A percentile compares a stretch with the other conserved stretches of the same genome.
These are phyloP conservation scores for Cossypha polioptera DNA, from an alignment of 2,797 vertebrate species.

Conservation along the genomic window DNA sequence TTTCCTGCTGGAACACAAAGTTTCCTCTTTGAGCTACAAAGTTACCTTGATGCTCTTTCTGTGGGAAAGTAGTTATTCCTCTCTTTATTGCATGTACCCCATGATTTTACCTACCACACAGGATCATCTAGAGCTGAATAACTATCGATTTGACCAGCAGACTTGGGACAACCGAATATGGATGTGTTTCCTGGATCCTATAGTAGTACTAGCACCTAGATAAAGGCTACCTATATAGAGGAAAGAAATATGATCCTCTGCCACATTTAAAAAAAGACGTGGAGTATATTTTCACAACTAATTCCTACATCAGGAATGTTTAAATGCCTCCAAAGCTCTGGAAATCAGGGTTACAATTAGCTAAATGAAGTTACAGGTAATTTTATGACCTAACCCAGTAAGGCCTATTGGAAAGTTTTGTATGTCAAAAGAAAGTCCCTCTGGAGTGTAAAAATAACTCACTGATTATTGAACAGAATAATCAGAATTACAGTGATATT, in stretches of 20 bases:
- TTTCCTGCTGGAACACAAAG: background rate
- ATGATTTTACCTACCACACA: background rate
- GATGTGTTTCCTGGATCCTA: background rate
- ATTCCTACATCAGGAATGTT: background rate
- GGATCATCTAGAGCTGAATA: background rate
- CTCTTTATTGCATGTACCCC: background rate
- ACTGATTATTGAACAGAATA: background rate
- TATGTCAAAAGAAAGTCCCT: background rate
- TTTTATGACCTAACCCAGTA: background rate
- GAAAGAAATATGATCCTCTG: background rate
- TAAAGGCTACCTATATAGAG: background rate
- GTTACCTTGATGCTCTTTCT: background rate
- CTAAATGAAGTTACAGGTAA: background rate
- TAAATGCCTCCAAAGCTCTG: background rate
- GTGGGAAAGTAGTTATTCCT: background rate
- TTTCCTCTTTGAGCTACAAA: background rate
- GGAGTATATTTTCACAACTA: background rate
- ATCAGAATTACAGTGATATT: background rate
- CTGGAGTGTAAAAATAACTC: background rate
- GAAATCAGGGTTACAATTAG: background rate
- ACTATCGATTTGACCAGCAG: background rate
- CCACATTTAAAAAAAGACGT: background rate
- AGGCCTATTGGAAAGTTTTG: background rate
- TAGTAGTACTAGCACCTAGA: background rate
- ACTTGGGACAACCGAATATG: background rate